Conservation (phyloP, 2,113 vertebrate species). For the Cheilinus undulatus region DNA sequence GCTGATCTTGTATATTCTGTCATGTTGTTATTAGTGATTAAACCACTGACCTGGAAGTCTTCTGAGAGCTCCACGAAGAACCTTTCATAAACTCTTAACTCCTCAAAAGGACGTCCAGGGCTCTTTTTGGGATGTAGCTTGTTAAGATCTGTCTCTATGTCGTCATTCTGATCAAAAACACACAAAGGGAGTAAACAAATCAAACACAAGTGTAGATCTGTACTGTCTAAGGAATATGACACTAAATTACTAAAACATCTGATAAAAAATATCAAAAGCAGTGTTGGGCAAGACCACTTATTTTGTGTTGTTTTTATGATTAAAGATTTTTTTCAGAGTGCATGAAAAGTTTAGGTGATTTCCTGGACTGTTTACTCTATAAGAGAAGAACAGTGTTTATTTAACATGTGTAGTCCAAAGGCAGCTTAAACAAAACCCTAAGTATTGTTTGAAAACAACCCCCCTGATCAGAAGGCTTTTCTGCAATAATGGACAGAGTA, state of each 20-base stretch:
- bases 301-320: too few species aligned
- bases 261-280: background rate
- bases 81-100: conserved; percentile 92
- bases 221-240: background rate
- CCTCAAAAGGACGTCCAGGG: conserved; percentile 87
- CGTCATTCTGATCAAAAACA: conserved; percentile 89
- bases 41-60: conserved; percentile 91
- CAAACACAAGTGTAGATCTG: background rate
- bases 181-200: background rate
- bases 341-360: background rate
- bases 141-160: conserved; percentile 97
- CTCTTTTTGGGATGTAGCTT: conserved; percentile 90
- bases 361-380: background rate
- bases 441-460: too few species aligned
- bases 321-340: background rate
- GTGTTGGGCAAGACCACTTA: too few species aligned
- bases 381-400: too few species aligned
- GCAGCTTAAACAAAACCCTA: too few species aligned
- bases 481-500: too few species aligned
- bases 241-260: background rate
- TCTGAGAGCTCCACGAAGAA: conserved; percentile 94
- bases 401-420: too few species aligned
- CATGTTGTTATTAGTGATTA: background rate
- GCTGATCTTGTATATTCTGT: too few species aligned
- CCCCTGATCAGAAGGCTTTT: too few species aligned